Base-by-base conservation (phyloP, 2,797 vertebrate species). In the Sarcophilus harrisii region DNA sequence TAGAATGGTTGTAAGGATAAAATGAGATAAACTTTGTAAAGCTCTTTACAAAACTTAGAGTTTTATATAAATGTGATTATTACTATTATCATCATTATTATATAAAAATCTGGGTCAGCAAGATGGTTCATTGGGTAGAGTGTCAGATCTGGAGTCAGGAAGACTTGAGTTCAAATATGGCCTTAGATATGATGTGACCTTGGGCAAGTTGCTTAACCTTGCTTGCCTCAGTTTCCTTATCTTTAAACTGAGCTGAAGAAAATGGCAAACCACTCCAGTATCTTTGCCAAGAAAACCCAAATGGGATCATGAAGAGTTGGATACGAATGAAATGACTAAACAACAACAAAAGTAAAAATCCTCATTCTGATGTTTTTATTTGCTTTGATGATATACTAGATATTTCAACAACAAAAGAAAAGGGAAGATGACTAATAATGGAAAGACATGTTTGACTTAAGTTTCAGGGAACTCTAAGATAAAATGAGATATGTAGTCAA, bases 361-460 rank as follows among this genome's bases (percentile, higher is more conserved):
- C 45, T 45, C n/a, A 73, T 21, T 45, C 21, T 38, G 9, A 27
- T 27, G 9, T 16, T 38, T 59, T 94, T 94, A 90, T 93, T 97
- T 95, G 29, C 54, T 96, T 95, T 96, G 73, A 93, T 93, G 90
- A 27, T 87, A 30, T 49, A 24, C 9, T 10, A 87, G 38, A 87
- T 87, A 87, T 16, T 49, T 45, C 66, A 11, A 49, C 21, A 27
- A 49, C 14, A 54, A 58, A 81, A 89, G 32, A 90, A 52, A 24
- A 90, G 94, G 81, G 24, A 54, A 54, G 30, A 8, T 95, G 21
- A 52, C 3, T 92, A 57, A 66, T 96, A 93, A 38, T 58, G 58
- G 59, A 93, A 92, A 94, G 81, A 92, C n/a, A 0, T 91, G 90
- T 92, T 93, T 96, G 93, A 95, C 57, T 91, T 38, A n/a, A 11